Evolutionary conservation across 2,797 vertebrate species (phyloP), one percentile per base, ranked within the genome.

Genomic region (Craterocephalus amniculus): DNA sequence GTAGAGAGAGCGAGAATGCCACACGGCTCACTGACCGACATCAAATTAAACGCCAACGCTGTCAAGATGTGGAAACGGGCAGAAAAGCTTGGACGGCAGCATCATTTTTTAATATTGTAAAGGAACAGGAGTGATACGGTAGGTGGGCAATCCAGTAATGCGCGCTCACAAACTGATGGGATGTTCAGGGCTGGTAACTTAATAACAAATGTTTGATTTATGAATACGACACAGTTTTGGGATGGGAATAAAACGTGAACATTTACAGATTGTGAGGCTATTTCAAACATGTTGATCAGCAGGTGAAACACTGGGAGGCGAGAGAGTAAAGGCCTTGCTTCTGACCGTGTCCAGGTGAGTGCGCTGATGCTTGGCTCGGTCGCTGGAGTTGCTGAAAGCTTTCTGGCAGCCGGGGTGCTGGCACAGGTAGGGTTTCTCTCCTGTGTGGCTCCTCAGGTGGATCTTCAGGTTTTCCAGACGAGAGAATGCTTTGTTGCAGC

Each of bases 311-410:
- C 3, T 29, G 51, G 55, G 60, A 76, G 74, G 52, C 58, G 57
- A 84, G 69, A 74, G 72, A 82, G 74, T 60, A 58, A 59, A 51
- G 68, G 40, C 69, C 76, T 65, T 1, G 67, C 65, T 78, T 85
- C 96, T 96, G 94, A 99, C 98, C 80, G 97, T 99, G 89, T 99
- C 97, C 71, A 99, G 97, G 94, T 99, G 98, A 67, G 98, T 99
- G 85, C 98, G 95, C 90, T 99, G 98, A 85, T 99, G 98, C 93
- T 99, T 99, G 72, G 98, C 98, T 10, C 98, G 95, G 92, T 99
- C 98, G 0, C 97, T 99, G 91, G 98, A 99, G 94, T 99, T 99
- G 93, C 97, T 99, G 96, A 99, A 99, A 85, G 98, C 97, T 93
- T 99, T 99, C 95, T 97, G 96, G 93, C 98, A 99, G 91, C 97